Conservation (phyloP, 2,113 vertebrate species). For the Leptocoma aspasia region DNA sequence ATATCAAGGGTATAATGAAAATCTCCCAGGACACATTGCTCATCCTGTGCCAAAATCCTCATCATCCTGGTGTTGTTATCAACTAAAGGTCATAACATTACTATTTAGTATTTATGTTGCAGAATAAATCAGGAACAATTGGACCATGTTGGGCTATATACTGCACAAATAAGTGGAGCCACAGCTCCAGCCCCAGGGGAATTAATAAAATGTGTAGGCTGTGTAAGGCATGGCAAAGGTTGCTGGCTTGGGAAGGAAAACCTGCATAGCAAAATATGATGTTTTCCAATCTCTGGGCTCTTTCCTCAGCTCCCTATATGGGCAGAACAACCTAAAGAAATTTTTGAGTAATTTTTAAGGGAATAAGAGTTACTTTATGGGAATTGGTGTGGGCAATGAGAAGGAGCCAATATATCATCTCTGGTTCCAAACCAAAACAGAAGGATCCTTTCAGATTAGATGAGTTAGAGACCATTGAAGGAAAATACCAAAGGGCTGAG, state of each 20-base stretch:
- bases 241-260: not conserved
- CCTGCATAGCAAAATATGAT: not conserved
- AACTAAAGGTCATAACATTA: not conserved
- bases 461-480: not conserved
- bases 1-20: not conserved
- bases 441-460: not conserved
- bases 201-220: not conserved
- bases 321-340: not conserved
- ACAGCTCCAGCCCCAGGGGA: not conserved
- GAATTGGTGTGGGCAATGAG: not conserved
- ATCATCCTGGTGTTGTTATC: not conserved
- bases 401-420: not conserved
- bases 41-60: not conserved
- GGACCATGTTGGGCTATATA: not conserved
- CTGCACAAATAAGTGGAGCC: not conserved
- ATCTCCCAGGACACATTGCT: not conserved
- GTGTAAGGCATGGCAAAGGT: not conserved
- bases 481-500: not conserved
- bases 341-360: not conserved
- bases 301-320: not conserved
- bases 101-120: not conserved
- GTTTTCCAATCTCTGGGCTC: not conserved
- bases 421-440: not conserved
- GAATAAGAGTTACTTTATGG: not conserved
- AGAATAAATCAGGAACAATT: not conserved